phyloP scores from a whole-genome alignment of 2,888 invertebrate species.

The Megastigmus dorsalis region DNA sequence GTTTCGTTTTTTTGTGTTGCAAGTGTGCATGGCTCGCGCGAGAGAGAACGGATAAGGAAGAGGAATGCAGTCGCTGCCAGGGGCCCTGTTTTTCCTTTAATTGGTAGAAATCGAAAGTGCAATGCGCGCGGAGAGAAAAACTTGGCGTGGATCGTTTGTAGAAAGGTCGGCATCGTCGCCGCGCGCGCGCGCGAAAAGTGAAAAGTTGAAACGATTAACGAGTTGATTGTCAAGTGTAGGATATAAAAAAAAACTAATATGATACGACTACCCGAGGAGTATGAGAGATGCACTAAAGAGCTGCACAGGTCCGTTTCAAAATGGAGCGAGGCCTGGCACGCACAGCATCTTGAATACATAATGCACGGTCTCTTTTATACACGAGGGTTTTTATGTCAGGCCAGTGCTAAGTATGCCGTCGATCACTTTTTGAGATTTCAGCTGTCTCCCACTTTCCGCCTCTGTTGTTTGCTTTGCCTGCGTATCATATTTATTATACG shows the following conservation, averaged over 20 bases:
- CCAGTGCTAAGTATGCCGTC: neutral
- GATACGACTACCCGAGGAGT: neutral
- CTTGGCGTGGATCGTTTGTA: too few species aligned
- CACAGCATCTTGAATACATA: conserved; percentile 8
- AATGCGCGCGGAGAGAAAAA: too few species aligned
- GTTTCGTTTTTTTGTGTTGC: too few species aligned
- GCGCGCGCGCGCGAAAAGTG: too few species aligned
- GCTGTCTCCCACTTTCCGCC: neutral
- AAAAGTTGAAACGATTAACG: too few species aligned
- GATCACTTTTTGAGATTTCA: neutral
- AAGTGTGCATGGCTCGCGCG: neutral
- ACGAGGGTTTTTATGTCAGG: neutral
- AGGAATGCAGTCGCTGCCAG: too few species aligned
- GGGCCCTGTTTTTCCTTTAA: too few species aligned
- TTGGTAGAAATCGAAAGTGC: too few species aligned
- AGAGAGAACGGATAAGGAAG: too few species aligned
- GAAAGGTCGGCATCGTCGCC: neutral
- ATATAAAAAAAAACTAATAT: too few species aligned
- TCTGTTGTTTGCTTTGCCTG: neutral
- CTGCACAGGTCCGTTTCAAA: neutral
- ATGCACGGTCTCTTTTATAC: neutral
- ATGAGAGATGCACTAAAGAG: neutral
- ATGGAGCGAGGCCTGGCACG: conserved; percentile 29
- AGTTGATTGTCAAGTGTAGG: too few species aligned
- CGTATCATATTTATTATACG: too few species aligned